Evolutionary conservation across 2,797 vertebrate genomes (phyloP).

Genomic region (Rhinichthys osculus): DNA sequence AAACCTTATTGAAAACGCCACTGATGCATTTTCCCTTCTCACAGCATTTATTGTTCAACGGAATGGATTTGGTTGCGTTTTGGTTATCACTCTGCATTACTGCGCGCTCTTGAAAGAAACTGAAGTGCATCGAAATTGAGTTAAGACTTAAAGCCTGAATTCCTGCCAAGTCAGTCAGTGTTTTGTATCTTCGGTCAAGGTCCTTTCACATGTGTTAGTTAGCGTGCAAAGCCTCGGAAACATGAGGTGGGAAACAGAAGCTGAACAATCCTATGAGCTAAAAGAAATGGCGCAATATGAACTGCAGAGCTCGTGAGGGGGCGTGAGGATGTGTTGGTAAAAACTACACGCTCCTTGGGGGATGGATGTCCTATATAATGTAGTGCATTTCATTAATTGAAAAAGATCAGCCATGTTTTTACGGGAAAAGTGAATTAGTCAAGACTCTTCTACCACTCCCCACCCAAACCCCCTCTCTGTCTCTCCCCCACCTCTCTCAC

Average conservation of each 20-base stretch:
- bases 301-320: conserved; percentile 60
- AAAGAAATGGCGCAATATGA: conserved; percentile 63
- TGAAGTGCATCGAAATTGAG: conserved; percentile 38
- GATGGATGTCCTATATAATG: conserved; percentile 48
- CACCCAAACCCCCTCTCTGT: conserved; percentile 28
- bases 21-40: neutral
- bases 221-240: conserved; percentile 38
- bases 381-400: conserved; percentile 55
- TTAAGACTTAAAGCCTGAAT: conserved; percentile 14
- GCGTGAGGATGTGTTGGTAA: conserved; percentile 42
- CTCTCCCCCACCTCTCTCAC: conserved; percentile 29
- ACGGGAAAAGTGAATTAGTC: conserved; percentile 64
- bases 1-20: neutral
- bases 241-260: conserved; percentile 45
- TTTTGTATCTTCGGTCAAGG: conserved; percentile 37
- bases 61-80: conserved; percentile 8
- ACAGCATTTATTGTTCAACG: neutral
- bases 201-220: conserved; percentile 27
- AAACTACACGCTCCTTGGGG: conserved; percentile 44
- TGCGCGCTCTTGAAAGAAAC: conserved; percentile 22
- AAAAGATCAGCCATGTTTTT: conserved; percentile 64
- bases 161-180: conserved; percentile 24
- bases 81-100: conserved; percentile 6
- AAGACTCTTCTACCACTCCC: conserved; percentile 55
- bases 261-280: conserved; percentile 18